Conservation (phyloP, 2,113 vertebrate species). For the Illadopsis cleaveri region DNA sequence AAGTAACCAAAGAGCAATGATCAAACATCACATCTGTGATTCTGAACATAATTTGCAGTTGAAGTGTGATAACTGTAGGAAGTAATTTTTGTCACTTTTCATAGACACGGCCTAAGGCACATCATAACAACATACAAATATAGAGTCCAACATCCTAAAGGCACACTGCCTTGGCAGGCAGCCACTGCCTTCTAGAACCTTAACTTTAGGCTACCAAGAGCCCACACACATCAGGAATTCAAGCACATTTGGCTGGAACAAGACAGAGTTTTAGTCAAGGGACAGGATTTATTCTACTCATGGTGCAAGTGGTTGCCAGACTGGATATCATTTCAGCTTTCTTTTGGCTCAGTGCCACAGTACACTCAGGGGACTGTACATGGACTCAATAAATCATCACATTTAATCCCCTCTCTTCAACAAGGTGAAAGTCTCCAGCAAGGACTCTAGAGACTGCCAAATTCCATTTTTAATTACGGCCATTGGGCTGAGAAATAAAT, state of each 20-base stretch:
- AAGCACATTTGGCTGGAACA: background rate
- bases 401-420: background rate
- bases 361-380: background rate
- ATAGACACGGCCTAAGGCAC: background rate
- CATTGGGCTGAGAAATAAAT: background rate
- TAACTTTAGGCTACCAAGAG: background rate
- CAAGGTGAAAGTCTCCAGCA: slow-evolving; percentile 15
- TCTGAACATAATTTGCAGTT: background rate
- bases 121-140: background rate
- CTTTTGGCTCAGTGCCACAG: background rate
- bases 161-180: background rate
- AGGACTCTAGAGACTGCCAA: background rate
- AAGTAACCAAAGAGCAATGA: background rate
- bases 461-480: slow-evolving; percentile 10
- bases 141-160: background rate
- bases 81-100: background rate
- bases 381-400: background rate
- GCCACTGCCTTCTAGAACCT: background rate
- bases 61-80: background rate
- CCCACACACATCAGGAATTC: background rate
- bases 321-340: background rate
- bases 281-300: background rate
- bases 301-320: background rate
- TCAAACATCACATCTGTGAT: background rate
- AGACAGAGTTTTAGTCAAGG: background rate